phyloP scores from a whole-genome alignment of 2,113 vertebrate genomes.

The Chrysemys picta region DNA sequence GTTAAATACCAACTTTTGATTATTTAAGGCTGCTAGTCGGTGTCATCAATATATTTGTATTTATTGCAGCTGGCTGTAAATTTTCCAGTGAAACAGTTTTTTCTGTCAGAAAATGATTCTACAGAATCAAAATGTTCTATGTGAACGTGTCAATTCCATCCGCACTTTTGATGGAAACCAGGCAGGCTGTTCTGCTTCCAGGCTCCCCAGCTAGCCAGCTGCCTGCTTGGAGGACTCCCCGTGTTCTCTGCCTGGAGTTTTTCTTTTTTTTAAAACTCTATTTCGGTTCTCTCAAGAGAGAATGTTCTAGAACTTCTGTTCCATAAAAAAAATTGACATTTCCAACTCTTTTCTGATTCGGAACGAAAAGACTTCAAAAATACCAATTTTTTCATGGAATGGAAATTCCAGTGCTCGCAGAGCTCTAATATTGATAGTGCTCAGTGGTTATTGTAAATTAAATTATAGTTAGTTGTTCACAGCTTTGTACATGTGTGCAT shows the following conservation, averaged over 20 bases:
- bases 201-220: neutral
- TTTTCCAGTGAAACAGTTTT: neutral
- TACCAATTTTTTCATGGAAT: neutral
- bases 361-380: neutral
- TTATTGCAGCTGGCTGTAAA: neutral
- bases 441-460: neutral
- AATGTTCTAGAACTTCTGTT: neutral
- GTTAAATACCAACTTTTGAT: neutral
- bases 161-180: fast-evolving
- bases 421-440: neutral
- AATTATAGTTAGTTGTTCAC: neutral
- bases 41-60: neutral
- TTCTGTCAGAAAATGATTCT: neutral
- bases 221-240: neutral
- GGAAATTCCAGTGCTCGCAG: neutral
- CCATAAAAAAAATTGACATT: neutral
- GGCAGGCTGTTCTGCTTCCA: neutral
- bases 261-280: neutral
- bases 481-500: neutral
- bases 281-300: neutral
- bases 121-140: neutral
- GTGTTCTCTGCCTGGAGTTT: neutral
- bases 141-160: neutral
- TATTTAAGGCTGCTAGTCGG: neutral
- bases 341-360: neutral